These are phyloP conservation scores for Holothuria glaberrima DNA, from an alignment of 35 echinoderm and acorn worm genomes.

Conservation along the genomic window DNA sequence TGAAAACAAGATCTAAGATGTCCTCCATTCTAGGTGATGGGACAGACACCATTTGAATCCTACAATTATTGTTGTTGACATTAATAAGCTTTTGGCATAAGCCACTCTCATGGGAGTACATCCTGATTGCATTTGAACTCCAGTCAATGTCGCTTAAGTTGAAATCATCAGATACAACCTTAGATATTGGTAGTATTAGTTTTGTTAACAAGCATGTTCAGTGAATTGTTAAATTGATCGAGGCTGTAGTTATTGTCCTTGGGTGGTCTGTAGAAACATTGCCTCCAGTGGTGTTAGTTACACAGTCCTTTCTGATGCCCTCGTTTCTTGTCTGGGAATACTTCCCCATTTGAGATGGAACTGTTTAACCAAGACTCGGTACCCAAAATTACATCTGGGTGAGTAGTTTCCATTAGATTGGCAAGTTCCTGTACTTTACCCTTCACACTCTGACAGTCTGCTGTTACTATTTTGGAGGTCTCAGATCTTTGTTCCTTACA, in stretches of 20 bases:
- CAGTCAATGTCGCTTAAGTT: slow-evolving; percentile 54
- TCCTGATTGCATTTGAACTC: slow-evolving; percentile 28
- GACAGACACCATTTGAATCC: slow-evolving; percentile 33
- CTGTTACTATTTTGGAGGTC: slow-evolving; percentile 45
- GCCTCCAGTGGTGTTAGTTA: slow-evolving; percentile 28
- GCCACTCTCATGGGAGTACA: slow-evolving; percentile 24
- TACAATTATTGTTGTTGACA: background rate
- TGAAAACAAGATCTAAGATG: slow-evolving; percentile 21
- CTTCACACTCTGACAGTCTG: slow-evolving; percentile 62
- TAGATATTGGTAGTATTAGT: slow-evolving; percentile 42
- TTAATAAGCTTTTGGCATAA: slow-evolving; percentile 50
- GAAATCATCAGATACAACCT: slow-evolving; percentile 35
- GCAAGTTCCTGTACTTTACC: slow-evolving; percentile 41
- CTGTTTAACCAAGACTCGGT: slow-evolving; percentile 73
- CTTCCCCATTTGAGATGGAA: slow-evolving; percentile 35
- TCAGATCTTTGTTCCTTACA: background rate
- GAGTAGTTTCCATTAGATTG: slow-evolving; percentile 41
- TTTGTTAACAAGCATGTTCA: background rate
- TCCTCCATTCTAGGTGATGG: slow-evolving; percentile 31
- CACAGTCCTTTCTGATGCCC: slow-evolving; percentile 53
- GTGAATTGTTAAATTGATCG: slow-evolving; percentile 18
- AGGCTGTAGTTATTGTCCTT: slow-evolving; percentile 29
- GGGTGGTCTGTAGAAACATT: slow-evolving; percentile 33
- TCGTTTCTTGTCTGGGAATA: slow-evolving; percentile 55
- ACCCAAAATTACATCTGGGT: slow-evolving; percentile 56